These are phyloP conservation scores for Margarornis squamiger DNA, from an alignment of 2,797 vertebrate genomes.

Conservation along the genomic window DNA sequence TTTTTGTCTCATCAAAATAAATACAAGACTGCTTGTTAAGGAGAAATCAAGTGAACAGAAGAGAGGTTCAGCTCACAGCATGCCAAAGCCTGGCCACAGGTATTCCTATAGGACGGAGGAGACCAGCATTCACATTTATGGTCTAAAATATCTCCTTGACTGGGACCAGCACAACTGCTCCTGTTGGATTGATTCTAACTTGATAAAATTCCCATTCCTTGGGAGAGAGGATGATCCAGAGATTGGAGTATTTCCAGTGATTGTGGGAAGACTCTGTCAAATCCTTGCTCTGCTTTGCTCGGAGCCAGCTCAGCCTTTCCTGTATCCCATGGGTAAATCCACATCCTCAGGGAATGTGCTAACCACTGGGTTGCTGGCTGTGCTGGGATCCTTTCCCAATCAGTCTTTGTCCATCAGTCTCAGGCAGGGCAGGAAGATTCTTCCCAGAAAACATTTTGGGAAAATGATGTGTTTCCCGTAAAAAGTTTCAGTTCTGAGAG, in stretches of 20 bases:
- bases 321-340: not conserved
- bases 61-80: not conserved
- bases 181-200: not conserved
- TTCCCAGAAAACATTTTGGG: not conserved
- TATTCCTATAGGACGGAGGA: not conserved
- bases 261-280: not conserved
- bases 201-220: not conserved
- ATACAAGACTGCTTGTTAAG: not conserved
- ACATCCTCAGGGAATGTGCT: not conserved
- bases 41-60: not conserved
- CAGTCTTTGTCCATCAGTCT: not conserved
- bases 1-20: not conserved
- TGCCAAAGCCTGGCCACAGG: not conserved
- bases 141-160: not conserved
- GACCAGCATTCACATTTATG: not conserved
- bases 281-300: not conserved
- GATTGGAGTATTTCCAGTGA: not conserved
- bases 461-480: not conserved
- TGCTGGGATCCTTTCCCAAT: not conserved
- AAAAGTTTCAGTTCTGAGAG: not conserved
- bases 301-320: not conserved
- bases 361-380: not conserved
- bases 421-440: not conserved
- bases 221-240: not conserved
- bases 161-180: not conserved